Evolutionary conservation across 2,797 vertebrate genomes (phyloP).

Genomic region (Semotilus atromaculatus): DNA sequence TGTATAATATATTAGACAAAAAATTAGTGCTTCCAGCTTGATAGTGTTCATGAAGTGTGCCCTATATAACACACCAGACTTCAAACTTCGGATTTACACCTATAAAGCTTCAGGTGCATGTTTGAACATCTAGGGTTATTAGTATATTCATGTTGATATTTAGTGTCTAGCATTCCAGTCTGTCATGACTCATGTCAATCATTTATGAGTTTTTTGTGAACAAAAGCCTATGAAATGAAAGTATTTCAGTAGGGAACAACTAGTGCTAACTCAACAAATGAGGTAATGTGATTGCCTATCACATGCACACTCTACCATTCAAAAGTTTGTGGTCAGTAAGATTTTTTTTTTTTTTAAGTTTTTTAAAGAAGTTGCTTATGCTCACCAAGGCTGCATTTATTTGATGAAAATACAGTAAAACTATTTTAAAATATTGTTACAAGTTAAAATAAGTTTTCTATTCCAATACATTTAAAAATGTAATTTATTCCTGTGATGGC

Average conservation of each 20-base stretch:
- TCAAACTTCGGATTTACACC: constrained; percentile 26
- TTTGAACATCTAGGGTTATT: background rate
- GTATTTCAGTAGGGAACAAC: constrained; percentile 9
- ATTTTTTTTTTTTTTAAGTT: background rate
- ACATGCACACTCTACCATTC: background rate
- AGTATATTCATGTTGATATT: constrained; percentile 20
- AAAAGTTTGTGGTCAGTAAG: background rate
- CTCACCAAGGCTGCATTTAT: background rate
- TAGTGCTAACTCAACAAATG: constrained; percentile 57
- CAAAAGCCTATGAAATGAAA: background rate
- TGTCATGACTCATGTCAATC: background rate
- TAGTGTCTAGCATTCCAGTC: constrained; percentile 37
- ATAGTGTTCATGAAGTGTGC: constrained; percentile 83
- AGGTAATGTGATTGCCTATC: constrained; percentile 37
- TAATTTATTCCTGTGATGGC: background rate
- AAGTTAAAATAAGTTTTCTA: background rate
- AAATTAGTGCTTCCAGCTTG: constrained; percentile 97
- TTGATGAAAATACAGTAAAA: background rate
- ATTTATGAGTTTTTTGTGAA: background rate
- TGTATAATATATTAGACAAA: constrained; percentile 83
- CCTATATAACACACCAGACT: constrained; percentile 60
- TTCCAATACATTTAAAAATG: background rate
- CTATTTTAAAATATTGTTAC: background rate
- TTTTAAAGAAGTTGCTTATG: background rate
- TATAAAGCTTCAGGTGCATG: background rate